phyloP scores from a whole-genome alignment of 2,113 vertebrate genomes.

The Junco hyemalis region DNA sequence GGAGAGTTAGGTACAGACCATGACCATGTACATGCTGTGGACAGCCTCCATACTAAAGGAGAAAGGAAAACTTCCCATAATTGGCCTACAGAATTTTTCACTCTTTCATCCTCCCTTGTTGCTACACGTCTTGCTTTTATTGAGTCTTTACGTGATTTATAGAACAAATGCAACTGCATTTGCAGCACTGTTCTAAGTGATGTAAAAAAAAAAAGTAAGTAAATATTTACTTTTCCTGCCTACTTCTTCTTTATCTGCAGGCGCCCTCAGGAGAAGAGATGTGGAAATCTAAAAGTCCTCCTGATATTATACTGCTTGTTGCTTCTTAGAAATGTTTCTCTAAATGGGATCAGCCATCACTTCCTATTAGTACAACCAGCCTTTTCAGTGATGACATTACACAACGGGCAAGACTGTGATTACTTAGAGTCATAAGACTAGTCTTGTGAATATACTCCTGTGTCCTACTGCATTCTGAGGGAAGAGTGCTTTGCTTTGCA shows the following conservation, averaged over 20 bases:
- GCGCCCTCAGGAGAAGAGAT: slow-evolving; percentile 43
- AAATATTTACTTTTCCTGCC: slow-evolving; percentile 31
- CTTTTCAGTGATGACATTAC: slow-evolving; percentile 62
- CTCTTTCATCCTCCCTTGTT: slow-evolving; percentile 5
- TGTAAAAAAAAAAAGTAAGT: neutral
- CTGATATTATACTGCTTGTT: slow-evolving; percentile 35
- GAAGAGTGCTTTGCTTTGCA: slow-evolving; percentile 46
- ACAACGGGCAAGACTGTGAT: slow-evolving; percentile 43
- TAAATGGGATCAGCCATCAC: slow-evolving; percentile 73
- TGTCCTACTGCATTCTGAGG: neutral
- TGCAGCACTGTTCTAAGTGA: neutral
- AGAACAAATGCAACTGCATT: slow-evolving; percentile 19
- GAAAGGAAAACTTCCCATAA: neutral
- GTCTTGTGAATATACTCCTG: slow-evolving; percentile 53
- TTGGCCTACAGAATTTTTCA: neutral
- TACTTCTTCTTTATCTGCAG: slow-evolving; percentile 11
- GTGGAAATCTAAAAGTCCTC: slow-evolving; percentile 38
- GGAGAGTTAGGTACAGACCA: neutral
- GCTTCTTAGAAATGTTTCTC: slow-evolving; percentile 39
- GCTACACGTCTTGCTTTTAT: neutral
- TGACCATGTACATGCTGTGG: neutral
- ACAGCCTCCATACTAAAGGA: neutral
- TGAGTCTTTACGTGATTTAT: slow-evolving; percentile 45
- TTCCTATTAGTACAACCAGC: slow-evolving; percentile 73
- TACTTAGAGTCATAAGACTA: slow-evolving; percentile 70